Evolutionary conservation across 1,140 invertebrate species (phyloP).

Genomic region (Zophobas morio): DNA sequence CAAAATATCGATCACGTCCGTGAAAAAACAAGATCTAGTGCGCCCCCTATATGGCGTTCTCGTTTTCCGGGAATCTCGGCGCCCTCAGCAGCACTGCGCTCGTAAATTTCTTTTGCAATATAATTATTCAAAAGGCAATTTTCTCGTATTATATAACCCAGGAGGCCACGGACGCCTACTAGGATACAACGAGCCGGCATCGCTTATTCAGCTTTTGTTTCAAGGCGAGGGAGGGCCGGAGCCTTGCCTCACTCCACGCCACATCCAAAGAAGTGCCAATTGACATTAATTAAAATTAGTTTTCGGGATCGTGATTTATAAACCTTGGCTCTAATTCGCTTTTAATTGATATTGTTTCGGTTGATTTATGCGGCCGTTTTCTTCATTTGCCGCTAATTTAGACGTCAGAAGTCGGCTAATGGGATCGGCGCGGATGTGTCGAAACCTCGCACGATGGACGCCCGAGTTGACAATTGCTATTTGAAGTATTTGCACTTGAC

Average conservation of each 20-base stretch:
- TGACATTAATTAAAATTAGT: conserved; percentile 37
- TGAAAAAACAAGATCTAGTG: no score
- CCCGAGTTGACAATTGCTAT: conserved; percentile 6
- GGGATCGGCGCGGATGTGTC: conserved; percentile 1
- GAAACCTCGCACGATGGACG: conserved; percentile 4
- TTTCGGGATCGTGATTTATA: conserved; percentile 22
- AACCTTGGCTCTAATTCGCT: conserved; percentile 26
- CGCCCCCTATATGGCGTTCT: no score
- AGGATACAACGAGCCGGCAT: conserved; percentile 23
- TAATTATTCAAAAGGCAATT: conserved; percentile 42
- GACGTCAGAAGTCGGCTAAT: background rate
- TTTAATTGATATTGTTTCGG: conserved; percentile 17
- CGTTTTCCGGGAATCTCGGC: conserved; percentile 4
- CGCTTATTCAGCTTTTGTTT: conserved; percentile 38
- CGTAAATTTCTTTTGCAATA: conserved; percentile 42
- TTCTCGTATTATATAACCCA: conserved; percentile 34
- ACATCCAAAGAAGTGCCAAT: conserved; percentile 40
- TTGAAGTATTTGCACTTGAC: conserved; percentile 26
- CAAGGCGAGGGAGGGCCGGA: conserved; percentile 38
- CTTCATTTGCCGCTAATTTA: background rate
- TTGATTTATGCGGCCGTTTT: conserved; percentile 11
- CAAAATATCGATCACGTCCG: no score
- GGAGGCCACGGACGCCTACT: conserved; percentile 33
- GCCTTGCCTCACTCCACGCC: background rate
- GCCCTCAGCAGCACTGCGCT: conserved; percentile 9